These are phyloP conservation scores for Enteromius argenteus DNA, from an alignment of 2,797 vertebrate species.

Conservation along the genomic window DNA sequence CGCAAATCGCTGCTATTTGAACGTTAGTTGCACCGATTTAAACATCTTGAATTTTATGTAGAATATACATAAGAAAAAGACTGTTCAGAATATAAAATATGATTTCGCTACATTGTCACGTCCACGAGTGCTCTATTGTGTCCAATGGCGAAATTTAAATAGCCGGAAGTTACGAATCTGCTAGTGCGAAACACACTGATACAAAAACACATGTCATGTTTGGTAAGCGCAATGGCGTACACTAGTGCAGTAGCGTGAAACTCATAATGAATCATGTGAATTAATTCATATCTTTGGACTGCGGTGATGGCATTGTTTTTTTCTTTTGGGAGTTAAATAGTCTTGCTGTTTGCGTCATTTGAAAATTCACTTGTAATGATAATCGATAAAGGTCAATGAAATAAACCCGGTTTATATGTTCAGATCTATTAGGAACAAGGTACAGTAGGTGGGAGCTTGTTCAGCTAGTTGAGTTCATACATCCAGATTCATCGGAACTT, in stretches of 20 bases:
- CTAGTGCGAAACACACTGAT: slow-evolving; percentile 44
- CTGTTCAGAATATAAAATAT: not conserved
- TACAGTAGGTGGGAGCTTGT: not conserved
- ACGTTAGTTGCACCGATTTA: not conserved
- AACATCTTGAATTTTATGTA: not conserved
- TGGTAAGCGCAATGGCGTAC: slow-evolving; percentile 33
- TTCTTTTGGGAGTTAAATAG: not conserved
- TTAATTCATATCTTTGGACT: not conserved
- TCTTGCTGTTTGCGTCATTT: not conserved
- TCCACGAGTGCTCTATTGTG: not conserved
- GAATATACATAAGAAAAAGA: not conserved
- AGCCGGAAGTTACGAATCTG: slow-evolving; percentile 66
- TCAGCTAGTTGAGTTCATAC: no score
- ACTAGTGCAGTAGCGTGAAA: slow-evolving; percentile 16
- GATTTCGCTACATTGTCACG: not conserved
- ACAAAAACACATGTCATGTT: slow-evolving; percentile 39
- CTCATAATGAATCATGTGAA: not conserved
- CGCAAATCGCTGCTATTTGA: not conserved
- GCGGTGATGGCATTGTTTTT: not conserved
- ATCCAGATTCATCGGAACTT: slow-evolving; percentile 19
- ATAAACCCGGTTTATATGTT: not conserved
- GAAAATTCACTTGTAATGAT: not conserved
- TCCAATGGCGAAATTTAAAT: slow-evolving; percentile 44
- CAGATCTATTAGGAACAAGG: not conserved
- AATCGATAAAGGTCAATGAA: not conserved